Evolutionary conservation across 1,140 invertebrate species (phyloP).

Genomic region (Drosophila biarmipes): DNA sequence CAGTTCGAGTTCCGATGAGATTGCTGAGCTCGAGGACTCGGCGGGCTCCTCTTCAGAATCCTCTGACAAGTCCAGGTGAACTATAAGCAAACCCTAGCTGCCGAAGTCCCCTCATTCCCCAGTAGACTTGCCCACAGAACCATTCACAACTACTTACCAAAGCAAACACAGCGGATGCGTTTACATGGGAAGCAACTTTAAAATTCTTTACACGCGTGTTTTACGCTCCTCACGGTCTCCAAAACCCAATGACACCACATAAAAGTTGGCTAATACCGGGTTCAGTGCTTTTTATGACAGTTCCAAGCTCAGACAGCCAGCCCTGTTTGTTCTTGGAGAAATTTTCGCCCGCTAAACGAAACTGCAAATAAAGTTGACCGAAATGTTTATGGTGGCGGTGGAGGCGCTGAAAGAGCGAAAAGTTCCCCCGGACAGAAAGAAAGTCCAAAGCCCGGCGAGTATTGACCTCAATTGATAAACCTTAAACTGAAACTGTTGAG

Average conservation of each 20-base stretch:
- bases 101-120: conserved; percentile 7
- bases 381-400: conserved; percentile 42
- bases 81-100: conserved; percentile 8
- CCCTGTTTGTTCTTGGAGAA: conserved; percentile 59
- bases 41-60: conserved; percentile 17
- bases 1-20: conserved; percentile 30
- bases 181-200: conserved; percentile 15
- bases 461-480: conserved; percentile 63
- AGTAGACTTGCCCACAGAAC: conserved; percentile 13
- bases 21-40: conserved; percentile 5
- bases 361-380: conserved; percentile 63
- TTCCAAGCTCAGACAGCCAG: conserved; percentile 26
- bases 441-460: conserved; percentile 46
- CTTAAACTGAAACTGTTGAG: conserved; percentile 36
- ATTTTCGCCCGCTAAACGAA: conserved; percentile 64
- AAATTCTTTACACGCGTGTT: conserved; percentile 26
- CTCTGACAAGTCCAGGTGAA: conserved; percentile 51
- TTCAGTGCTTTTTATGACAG: conserved; percentile 56
- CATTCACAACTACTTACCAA: conserved; percentile 28
- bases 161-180: conserved; percentile 28
- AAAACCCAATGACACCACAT: conserved; percentile 44
- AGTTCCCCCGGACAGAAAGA: conserved; percentile 46
- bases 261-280: conserved; percentile 54
- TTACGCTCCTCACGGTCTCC: conserved; percentile 8
- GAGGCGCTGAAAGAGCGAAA: conserved; percentile 26